These are phyloP conservation scores for Caenorhabditis wallacei DNA, from an alignment of 2,888 invertebrate genomes.

Conservation along the genomic window DNA sequence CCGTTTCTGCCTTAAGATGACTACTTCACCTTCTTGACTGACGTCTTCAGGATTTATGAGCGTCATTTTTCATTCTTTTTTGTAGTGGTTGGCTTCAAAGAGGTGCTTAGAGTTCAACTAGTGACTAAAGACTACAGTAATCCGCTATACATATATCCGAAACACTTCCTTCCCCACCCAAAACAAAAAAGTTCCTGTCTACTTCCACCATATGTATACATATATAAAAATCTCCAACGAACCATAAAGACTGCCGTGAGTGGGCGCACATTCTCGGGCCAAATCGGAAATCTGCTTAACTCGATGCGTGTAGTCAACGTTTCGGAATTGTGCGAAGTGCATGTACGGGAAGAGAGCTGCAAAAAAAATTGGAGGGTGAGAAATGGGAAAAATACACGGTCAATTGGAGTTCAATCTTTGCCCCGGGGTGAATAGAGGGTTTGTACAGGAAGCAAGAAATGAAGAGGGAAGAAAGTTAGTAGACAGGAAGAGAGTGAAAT, in stretches of 20 bases:
- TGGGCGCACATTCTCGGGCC: conserved; percentile 69
- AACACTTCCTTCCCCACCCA: conserved; percentile 2
- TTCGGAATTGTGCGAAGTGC: conserved; percentile 77
- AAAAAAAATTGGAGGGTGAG: conserved; percentile 37
- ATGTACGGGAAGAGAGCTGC: conserved; percentile 81
- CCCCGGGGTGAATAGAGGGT: conserved; percentile 1
- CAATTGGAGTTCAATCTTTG: conserved; percentile 36
- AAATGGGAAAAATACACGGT: not conserved
- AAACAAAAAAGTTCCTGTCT: conserved; percentile 11
- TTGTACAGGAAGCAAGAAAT: not conserved
- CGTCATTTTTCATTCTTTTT: conserved; percentile 14
- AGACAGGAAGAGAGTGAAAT: not conserved
- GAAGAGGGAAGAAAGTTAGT: conserved; percentile 1
- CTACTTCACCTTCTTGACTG: conserved; percentile 32
- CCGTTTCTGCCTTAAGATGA: not conserved
- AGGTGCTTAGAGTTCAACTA: not conserved
- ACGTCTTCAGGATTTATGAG: conserved; percentile 41
- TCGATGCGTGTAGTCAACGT: conserved; percentile 68
- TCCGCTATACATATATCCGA: conserved; percentile 2
- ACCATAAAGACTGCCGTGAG: conserved; percentile 71
- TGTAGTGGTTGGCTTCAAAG: not conserved
- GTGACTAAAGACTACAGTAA: not conserved
- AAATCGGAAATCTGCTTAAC: conserved; percentile 70
- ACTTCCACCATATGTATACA: not conserved
- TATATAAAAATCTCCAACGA: conserved; percentile 20